Evolutionary conservation across 2,113 vertebrate species (phyloP).

Genomic region (Setophaga kirtlandii): DNA sequence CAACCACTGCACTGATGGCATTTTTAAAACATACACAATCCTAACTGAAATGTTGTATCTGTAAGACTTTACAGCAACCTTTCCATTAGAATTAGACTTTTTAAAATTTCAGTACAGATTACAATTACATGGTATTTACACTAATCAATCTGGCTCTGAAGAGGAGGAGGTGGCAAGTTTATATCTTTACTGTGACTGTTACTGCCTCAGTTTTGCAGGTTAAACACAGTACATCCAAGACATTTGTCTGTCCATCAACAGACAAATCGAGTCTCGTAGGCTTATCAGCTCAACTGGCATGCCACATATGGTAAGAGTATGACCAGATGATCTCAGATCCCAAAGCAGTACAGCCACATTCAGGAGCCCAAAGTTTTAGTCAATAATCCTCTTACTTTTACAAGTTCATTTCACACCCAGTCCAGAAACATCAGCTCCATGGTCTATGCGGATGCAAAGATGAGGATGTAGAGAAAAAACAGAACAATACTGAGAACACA

Average conservation of each 20-base stretch:
- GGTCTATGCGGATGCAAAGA: background rate
- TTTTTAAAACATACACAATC: background rate
- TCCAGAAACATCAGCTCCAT: background rate
- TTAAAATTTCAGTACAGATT: background rate
- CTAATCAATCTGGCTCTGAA: background rate
- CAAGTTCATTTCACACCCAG: background rate
- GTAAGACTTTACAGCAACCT: background rate
- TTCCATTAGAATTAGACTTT: background rate
- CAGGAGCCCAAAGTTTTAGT: background rate
- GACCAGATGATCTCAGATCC: background rate
- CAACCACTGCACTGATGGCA: background rate
- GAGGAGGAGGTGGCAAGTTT: background rate
- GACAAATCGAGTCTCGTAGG: background rate
- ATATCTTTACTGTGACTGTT: background rate
- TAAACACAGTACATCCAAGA: background rate
- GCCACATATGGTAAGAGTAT: background rate
- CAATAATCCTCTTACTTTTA: background rate
- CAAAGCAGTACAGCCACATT: background rate
- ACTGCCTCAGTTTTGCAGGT: background rate
- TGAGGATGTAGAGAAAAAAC: background rate
- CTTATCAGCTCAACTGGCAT: background rate
- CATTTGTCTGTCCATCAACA: background rate
- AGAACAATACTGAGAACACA: background rate
- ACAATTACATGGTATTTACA: background rate
- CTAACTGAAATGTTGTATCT: background rate